Evolutionary conservation across 2,797 vertebrate genomes (phyloP), one percentile per base, ranked within the genome.

Genomic region (Limnodromus scolopaceus): DNA sequence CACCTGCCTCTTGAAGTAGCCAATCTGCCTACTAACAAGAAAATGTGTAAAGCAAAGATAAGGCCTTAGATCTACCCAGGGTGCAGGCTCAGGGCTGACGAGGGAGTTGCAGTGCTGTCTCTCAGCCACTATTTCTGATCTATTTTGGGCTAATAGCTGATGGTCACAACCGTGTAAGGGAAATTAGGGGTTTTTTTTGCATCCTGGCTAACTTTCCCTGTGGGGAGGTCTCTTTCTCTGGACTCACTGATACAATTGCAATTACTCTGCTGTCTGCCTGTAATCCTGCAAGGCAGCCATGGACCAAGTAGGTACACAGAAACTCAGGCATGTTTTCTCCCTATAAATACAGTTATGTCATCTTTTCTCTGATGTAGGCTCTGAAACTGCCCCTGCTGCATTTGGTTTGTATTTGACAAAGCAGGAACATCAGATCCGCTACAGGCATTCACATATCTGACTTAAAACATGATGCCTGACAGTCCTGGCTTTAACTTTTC

Each of bases 131-230:
- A 1, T 80, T 95, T 81, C 69, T 64, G 32, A 86, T 75, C 22
- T 10, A 7, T 81, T 82, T 81, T 20, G 57, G 46, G 30, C 66
- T 57, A 41, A 25, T 13, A 66, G 34, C 24, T 22, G 17, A 32
- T 72, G 15, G 36, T 79, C 70, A 58, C 41, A 72, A 34, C 15
- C 30, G 30, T 39, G n/a, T 34, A 60, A 74, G 15, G n/a, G 34
- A 63, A 87, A 70, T 8, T 2, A 6, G 2, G 1, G 1, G 3
- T 0, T 0, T 3, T 2, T 75, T 48, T 72, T 87, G 28, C 46
- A 74, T 85, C 30, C 58, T 48, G 16, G 30, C 15, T 66, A 48
- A 49, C 60, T 58, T 88, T 74, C 54, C 30, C 32, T 39, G 6
- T 23, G 45, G 49, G 57, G 66, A 78, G 34, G 36, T 25, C 19